Percentiles rank a stretch among this genome's conserved stretches.
phyloP scores from a whole-genome alignment of 2,888 invertebrate genomes.

The Meganola albula region DNA sequence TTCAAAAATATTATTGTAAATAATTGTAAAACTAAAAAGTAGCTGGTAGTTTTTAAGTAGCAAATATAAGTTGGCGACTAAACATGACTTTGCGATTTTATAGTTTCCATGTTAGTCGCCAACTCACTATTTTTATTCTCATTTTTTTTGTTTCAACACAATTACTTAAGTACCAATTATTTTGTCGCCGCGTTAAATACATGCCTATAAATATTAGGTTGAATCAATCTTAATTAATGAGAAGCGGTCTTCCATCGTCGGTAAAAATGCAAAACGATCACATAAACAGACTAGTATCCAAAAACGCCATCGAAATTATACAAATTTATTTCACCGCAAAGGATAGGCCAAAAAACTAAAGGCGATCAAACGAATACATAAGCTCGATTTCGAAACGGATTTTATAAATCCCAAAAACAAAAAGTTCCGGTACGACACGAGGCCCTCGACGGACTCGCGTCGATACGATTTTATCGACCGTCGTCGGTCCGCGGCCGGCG shows the following conservation, averaged over 20 bases:
- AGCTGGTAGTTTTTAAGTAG: too few species aligned
- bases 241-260: slow-evolving; percentile 69
- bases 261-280: slow-evolving; percentile 74
- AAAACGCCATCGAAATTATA: slow-evolving; percentile 65
- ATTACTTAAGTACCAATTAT: too few species aligned
- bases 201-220: slow-evolving; percentile 54
- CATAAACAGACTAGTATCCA: slow-evolving; percentile 75
- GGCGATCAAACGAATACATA: slow-evolving; percentile 61
- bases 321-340: slow-evolving; percentile 63
- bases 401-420: slow-evolving; percentile 65
- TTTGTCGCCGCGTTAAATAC: too few species aligned
- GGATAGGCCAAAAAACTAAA: slow-evolving; percentile 69
- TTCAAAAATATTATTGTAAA: too few species aligned
- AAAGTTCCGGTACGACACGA: slow-evolving; percentile 43
- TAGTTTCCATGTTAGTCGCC: too few species aligned
- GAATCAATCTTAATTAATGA: slow-evolving; percentile 72
- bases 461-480: slow-evolving; percentile 72
- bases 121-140: too few species aligned
- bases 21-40: too few species aligned
- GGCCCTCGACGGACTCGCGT: slow-evolving; percentile 62
- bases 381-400: slow-evolving; percentile 66
- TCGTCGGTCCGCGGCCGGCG: slow-evolving; percentile 51
- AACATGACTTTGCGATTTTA: too few species aligned
- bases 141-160: too few species aligned
- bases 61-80: too few species aligned